Base-by-base conservation (phyloP, 2,113 vertebrate species). In the Oncorhynchus clarkii region DNA sequence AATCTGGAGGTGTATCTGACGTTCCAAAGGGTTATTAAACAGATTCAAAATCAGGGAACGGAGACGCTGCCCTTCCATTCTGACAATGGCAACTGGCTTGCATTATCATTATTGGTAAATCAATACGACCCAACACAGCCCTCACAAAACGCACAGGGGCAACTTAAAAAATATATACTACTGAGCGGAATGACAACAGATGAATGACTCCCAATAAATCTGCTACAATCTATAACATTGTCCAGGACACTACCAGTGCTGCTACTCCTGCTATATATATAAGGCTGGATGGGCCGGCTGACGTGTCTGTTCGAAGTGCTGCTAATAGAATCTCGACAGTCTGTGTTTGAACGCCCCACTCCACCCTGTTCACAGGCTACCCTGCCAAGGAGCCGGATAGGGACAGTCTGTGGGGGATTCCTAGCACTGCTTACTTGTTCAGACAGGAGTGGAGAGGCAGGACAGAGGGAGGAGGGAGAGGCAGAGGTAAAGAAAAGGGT, bases 241-340 rank as follows among this genome's bases (percentile, higher is more conserved):
- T 3, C n/a, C 59, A 45, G 39, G 39, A n/a, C 16, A 1, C 16
- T 60, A 26, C 75, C 39, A 45, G 39, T 45, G 39, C 9, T 45
- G 20, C 24, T 59, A 45, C 31, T 79, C 71, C 24, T 74, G 73
- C 80, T 81, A 86, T 89, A 90, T 89, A 90, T 91, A 91, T 90
- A 83, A 81, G 72, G 75, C 29, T 49, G 82, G 12, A 86, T 72
- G 70, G 83, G 2, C 39, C 9, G 39, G 39, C 39, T 45, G 39
- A 45, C 39, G 39, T 3, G 39, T 9, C 39, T 75, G 71, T 79
- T 71, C 80, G 83, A 70, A 81, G 77, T 4, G 62, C 68, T 76
- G 77, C 79, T 85, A 88, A 86, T 75, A 82, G 81, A 89, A 78
- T 75, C 84, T 85, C 79, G 54, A 26, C 27, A 31, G 82, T 45